Conservation (phyloP, 2,113 vertebrate genomes). For the Trachemys scripta region DNA sequence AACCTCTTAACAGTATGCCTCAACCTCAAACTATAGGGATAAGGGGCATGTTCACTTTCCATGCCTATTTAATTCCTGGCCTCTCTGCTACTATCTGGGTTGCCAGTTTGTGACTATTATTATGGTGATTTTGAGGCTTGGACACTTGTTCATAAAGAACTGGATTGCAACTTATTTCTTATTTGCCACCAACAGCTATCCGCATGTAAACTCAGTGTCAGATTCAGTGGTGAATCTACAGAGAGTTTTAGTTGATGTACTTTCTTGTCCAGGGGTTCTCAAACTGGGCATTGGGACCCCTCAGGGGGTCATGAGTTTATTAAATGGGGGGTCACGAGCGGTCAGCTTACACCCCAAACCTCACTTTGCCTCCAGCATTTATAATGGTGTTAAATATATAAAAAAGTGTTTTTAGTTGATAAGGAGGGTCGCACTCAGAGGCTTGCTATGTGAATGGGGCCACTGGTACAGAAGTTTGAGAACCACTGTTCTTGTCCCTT, state of each 20-base stretch:
- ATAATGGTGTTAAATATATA: too few relatives aligned
- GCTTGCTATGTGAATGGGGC: too few relatives aligned
- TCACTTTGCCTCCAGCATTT: too few relatives aligned
- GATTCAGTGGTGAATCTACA: not conserved
- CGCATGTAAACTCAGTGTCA: not conserved
- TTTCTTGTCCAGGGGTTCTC: not conserved
- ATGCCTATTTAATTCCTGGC: not conserved
- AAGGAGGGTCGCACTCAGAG: too few relatives aligned
- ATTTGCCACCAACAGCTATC: not conserved
- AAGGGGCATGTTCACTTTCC: not conserved
- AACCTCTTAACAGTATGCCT: not conserved
- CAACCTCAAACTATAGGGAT: not conserved
- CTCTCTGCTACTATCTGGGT: not conserved
- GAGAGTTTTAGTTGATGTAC: not conserved
- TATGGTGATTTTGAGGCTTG: not conserved
- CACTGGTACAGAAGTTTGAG: too few relatives aligned
- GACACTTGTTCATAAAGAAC: not conserved
- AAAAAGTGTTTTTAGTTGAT: too few relatives aligned
- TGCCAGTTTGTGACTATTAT: not conserved
- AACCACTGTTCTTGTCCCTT: not conserved
- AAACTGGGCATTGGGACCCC: too few relatives aligned
- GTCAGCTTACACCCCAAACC: too few relatives aligned
- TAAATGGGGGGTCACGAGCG: too few relatives aligned
- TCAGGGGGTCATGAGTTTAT: too few relatives aligned
- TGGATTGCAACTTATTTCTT: not conserved